Evolutionary conservation across 2,797 vertebrate species (phyloP).

Genomic region (Balearica regulorum): DNA sequence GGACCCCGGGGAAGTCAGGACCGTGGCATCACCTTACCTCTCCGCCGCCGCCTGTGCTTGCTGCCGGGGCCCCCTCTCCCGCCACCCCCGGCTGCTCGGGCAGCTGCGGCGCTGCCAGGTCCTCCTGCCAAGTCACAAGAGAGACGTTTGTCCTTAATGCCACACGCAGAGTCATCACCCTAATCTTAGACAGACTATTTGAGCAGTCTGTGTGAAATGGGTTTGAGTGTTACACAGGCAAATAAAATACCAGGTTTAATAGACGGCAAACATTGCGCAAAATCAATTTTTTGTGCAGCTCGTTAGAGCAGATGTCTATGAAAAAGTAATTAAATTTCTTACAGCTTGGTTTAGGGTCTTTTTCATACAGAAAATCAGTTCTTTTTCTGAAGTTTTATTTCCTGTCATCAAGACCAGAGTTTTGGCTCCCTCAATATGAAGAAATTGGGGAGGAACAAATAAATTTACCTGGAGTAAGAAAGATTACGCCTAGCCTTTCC

Average conservation of each 20-base stretch:
- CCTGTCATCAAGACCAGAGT: neutral
- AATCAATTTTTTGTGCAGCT: neutral
- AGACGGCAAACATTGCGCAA: neutral
- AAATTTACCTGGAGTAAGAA: neutral
- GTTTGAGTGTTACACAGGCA: accelerated
- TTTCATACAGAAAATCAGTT: neutral
- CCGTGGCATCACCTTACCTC: constrained; percentile 39
- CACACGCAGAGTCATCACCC: neutral
- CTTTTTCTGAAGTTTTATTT: neutral
- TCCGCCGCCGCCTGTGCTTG: neutral
- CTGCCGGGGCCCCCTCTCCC: constrained; percentile 18
- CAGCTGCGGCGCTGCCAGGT: neutral
- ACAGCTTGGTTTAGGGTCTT: neutral
- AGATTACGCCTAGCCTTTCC: neutral
- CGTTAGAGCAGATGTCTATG: neutral
- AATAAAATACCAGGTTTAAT: neutral
- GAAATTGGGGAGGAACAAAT: neutral
- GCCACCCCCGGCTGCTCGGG: constrained; percentile 14
- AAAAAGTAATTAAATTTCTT: neutral
- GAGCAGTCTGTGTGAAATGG: accelerated
- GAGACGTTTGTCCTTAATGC: neutral
- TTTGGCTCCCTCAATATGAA: neutral
- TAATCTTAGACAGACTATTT: neutral
- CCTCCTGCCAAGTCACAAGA: constrained; percentile 64
- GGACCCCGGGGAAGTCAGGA: accelerated